Conservation (phyloP, 2,888 invertebrate genomes). For the Dolichopus griseipennis region DNA sequence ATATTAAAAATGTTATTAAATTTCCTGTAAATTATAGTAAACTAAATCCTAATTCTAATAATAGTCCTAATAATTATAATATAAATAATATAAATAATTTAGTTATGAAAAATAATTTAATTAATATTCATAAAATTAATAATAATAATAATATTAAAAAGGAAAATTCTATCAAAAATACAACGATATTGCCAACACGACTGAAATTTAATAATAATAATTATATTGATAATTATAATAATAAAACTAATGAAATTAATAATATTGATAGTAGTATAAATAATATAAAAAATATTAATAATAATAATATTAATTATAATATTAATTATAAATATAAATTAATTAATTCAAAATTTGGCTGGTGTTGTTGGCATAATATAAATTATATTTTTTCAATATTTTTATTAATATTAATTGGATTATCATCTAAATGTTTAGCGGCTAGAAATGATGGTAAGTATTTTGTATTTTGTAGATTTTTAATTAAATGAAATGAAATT, state of each 20-base stretch:
- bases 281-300: not conserved
- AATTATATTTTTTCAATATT: constrained; percentile 7
- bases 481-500: too few species aligned
- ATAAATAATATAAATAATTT: constrained; percentile 3
- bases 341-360: not conserved
- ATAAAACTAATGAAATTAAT: constrained; percentile 1
- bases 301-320: not conserved
- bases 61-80: not conserved
- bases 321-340: not conserved
- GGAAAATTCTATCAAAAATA: not conserved
- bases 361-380: not conserved
- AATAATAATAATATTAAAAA: constrained; percentile 5
- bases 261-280: not conserved
- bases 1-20: not conserved
- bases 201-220: not conserved
- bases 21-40: not conserved
- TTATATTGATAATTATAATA: not conserved
- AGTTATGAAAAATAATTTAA: constrained; percentile 9
- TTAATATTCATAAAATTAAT: not conserved
- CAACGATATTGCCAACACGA: constrained; percentile 9
- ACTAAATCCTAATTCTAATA: too few species aligned
- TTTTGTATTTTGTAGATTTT: too few species aligned
- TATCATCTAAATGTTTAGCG: constrained; percentile 34
- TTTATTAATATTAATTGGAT: constrained; percentile 9
- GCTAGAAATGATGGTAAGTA: constrained; percentile 40